A percentile compares a stretch with the other conserved stretches of the same genome.
These are phyloP conservation scores for Rutilus rutilus DNA, from an alignment of 2,113 vertebrate genomes.

Conservation along the genomic window DNA sequence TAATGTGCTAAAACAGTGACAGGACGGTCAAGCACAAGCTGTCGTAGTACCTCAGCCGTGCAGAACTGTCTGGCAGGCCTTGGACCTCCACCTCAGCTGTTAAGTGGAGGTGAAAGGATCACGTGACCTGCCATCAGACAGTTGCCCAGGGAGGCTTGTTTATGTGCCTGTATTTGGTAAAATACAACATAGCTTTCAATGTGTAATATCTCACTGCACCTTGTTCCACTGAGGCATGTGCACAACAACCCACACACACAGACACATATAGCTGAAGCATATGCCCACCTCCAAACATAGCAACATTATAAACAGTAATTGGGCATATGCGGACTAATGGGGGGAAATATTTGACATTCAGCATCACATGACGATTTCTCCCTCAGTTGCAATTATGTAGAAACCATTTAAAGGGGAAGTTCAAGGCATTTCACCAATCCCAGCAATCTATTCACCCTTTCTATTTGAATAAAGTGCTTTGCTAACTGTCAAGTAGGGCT, in stretches of 20 bases:
- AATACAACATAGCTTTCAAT: constrained; percentile 60
- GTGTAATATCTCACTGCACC: constrained; percentile 55
- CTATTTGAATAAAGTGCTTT: background rate
- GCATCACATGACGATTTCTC: background rate
- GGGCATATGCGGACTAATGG: constrained; percentile 3
- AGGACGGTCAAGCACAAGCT: constrained; percentile 67
- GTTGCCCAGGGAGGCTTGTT: constrained; percentile 55
- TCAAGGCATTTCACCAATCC: constrained; percentile 19
- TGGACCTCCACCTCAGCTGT: constrained; percentile 63
- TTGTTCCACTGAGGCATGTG: constrained; percentile 42
- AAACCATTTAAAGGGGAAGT: background rate
- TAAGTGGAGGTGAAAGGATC: constrained; percentile 56
- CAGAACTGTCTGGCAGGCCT: constrained; percentile 63
- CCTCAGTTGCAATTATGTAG: constrained; percentile 6
- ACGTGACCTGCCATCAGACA: constrained; percentile 59
- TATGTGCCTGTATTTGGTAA: constrained; percentile 51
- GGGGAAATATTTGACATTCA: background rate
- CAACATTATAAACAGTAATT: constrained; percentile 53
- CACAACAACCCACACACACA: constrained; percentile 47
- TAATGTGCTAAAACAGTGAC: constrained; percentile 63
- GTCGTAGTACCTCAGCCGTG: constrained; percentile 60
- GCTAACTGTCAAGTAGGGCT: background rate
- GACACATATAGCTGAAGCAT: constrained; percentile 46
- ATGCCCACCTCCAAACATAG: constrained; percentile 47
- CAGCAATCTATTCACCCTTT: background rate